Evolutionary conservation across 2,888 invertebrate genomes (phyloP).

Genomic region (Sceliomorpha sp.): DNA sequence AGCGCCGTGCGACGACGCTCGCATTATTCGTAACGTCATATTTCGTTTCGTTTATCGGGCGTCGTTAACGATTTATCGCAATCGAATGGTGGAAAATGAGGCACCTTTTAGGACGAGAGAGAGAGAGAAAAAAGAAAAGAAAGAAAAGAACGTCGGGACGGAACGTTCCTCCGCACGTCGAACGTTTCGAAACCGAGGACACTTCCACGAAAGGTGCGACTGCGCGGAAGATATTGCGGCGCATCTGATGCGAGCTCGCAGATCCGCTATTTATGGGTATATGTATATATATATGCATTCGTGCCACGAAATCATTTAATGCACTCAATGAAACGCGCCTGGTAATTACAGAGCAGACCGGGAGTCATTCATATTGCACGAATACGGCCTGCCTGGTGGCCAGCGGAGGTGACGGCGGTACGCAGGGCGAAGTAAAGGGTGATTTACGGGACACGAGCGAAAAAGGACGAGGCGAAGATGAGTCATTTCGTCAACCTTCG

Average conservation of each 20-base stretch:
- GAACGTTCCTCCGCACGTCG: no score
- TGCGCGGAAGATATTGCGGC: conserved; percentile 40
- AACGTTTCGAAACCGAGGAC: no score
- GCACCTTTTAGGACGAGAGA: no score
- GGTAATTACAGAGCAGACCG: conserved; percentile 62
- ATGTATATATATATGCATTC: conserved; percentile 58
- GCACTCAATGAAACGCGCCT: conserved; percentile 69
- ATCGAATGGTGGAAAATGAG: background rate
- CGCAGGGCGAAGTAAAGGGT: conserved; percentile 22
- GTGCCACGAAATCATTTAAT: conserved; percentile 72
- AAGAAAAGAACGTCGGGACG: no score
- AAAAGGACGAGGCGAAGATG: no score
- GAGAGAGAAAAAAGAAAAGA: no score
- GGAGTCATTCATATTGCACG: conserved; percentile 70
- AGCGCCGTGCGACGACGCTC: background rate
- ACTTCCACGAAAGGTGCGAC: conserved; percentile 6
- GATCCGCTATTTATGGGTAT: conserved; percentile 34
- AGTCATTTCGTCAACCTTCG: no score
- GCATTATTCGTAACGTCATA: background rate
- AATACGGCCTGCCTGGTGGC: conserved; percentile 59
- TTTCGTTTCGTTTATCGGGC: background rate
- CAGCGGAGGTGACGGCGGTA: conserved; percentile 31
- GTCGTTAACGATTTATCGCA: background rate
- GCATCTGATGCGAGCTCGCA: conserved; percentile 31
- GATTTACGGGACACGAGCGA: conserved; percentile 9